phyloP scores from a whole-genome alignment of 2,797 vertebrate species.

The Lepus oiostolus region DNA sequence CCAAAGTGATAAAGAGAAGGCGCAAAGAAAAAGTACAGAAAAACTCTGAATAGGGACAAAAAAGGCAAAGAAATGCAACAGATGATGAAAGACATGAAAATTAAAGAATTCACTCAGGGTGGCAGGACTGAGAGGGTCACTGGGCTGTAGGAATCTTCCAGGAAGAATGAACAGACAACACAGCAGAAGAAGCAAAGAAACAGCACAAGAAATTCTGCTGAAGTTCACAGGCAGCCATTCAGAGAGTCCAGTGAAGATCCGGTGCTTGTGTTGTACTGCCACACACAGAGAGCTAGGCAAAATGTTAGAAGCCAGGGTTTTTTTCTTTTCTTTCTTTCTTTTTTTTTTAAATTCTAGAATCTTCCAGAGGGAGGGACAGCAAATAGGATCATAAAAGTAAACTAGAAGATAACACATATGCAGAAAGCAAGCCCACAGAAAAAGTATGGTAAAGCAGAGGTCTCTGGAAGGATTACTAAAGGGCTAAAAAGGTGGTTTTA shows the following conservation, averaged over 20 bases:
- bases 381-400: background rate
- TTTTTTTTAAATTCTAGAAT: background rate
- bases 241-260: background rate
- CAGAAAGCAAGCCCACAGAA: background rate
- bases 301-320: background rate
- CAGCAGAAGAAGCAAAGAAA: background rate
- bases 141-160: background rate
- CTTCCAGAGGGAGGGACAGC: background rate
- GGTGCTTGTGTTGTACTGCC: background rate
- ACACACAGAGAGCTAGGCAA: too few relatives aligned
- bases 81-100: background rate
- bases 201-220: background rate
- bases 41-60: background rate
- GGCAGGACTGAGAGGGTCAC: background rate
- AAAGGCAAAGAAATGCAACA: slow-evolving; percentile 21
- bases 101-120: background rate
- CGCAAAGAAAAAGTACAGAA: background rate
- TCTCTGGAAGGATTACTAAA: background rate
- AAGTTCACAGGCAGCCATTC: background rate
- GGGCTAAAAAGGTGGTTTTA: too few relatives aligned
- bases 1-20: background rate
- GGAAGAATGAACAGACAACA: background rate
- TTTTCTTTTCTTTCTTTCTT: background rate
- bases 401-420: background rate
- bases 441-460: background rate